These are phyloP conservation scores for Callosobruchus maculatus DNA, from an alignment of 2,888 invertebrate genomes.

Conservation along the genomic window DNA sequence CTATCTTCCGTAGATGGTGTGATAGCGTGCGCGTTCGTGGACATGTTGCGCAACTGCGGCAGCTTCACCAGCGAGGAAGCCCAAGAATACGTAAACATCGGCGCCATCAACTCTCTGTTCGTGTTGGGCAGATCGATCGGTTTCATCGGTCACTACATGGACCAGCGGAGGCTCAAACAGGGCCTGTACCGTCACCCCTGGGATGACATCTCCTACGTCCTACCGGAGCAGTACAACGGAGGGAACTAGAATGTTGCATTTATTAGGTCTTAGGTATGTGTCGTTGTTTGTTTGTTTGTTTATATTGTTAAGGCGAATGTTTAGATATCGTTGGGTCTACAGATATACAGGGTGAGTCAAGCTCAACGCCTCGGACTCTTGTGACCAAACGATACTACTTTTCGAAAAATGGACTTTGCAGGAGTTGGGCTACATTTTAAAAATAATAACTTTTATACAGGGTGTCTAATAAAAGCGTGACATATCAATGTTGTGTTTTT, in stretches of 20 bases:
- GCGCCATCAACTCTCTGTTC: constrained; percentile 96
- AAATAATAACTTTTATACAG: no score
- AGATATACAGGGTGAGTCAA: no score
- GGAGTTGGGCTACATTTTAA: no score
- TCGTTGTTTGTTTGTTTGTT: background rate
- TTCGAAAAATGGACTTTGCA: no score
- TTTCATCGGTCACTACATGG: constrained; percentile 97
- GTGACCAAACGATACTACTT: no score
- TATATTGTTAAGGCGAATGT: no score
- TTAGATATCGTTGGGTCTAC: no score
- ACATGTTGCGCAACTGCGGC: constrained; percentile 89
- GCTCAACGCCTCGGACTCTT: no score
- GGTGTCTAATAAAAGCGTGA: no score
- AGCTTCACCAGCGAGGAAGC: constrained; percentile 96
- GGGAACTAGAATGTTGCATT: constrained; percentile 16
- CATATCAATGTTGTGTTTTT: no score
- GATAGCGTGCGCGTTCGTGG: constrained; percentile 96
- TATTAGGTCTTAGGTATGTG: background rate
- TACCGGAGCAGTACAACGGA: constrained; percentile 67
- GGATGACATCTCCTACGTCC: constrained; percentile 94
- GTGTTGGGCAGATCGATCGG: constrained; percentile 98
- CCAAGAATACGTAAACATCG: constrained; percentile 95
- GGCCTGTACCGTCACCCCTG: constrained; percentile 99
- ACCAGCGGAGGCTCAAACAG: constrained; percentile 97
- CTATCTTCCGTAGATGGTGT: constrained; percentile 75